Evolutionary conservation across 2,113 vertebrate genomes (phyloP).

Genomic region (Zapus hudsonius): DNA sequence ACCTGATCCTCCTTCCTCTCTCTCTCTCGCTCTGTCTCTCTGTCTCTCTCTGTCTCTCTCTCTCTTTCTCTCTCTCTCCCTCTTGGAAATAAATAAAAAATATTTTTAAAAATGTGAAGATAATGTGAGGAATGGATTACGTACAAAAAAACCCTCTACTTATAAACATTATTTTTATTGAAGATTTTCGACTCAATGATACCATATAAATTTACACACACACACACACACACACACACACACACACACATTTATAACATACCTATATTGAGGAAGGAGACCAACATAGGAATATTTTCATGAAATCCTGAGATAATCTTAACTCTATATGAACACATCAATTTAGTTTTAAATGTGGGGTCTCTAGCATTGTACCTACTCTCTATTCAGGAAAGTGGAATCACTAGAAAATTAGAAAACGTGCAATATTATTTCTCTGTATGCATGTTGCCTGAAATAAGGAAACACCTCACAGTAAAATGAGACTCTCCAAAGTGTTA

Average conservation of each 20-base stretch:
- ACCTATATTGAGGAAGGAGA: neutral
- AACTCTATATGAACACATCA: neutral
- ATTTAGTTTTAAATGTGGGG: neutral
- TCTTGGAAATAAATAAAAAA: too few species aligned
- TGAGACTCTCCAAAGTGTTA: conserved; percentile 45
- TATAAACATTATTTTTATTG: neutral
- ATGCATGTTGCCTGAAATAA: conserved; percentile 27
- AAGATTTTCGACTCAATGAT: neutral
- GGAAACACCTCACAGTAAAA: conserved; percentile 53
- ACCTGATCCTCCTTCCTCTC: too few species aligned
- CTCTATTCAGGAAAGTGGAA: neutral
- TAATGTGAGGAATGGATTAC: too few species aligned
- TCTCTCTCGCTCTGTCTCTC: too few species aligned
- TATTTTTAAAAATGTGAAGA: too few species aligned
- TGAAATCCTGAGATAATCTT: neutral
- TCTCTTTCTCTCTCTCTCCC: too few species aligned
- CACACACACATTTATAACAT: neutral
- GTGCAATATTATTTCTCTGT: conserved; percentile 7
- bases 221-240: neutral
- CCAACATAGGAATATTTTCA: neutral
- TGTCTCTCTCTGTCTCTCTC: too few species aligned
- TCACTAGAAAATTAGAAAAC: conserved; percentile 55
- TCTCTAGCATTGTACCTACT: neutral
- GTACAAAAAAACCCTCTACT: neutral
- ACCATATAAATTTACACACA: neutral